Percentiles rank a stretch among this genome's conserved stretches.
Evolutionary conservation across 2,888 invertebrate genomes (phyloP).

Genomic region (Drosophila limbata): DNA sequence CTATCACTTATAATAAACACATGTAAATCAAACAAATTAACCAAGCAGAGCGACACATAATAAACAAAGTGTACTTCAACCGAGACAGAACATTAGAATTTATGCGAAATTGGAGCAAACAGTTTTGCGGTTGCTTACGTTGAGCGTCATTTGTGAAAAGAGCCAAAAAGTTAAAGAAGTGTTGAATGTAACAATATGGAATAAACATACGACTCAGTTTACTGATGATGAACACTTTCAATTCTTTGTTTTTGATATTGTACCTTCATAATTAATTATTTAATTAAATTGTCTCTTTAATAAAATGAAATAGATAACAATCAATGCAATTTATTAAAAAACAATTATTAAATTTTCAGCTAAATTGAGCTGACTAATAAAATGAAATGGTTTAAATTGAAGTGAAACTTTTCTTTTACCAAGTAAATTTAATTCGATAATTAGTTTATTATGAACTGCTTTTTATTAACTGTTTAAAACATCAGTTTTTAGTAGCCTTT

Average conservation of each 20-base stretch:
- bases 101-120: slow-evolving; percentile 1
- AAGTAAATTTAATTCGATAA: neutral
- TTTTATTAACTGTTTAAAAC: slow-evolving; percentile 15
- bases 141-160: neutral
- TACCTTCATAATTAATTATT: neutral
- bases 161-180: neutral
- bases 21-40: slow-evolving; percentile 76
- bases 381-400: too few species aligned
- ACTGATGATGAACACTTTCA: slow-evolving; percentile 14
- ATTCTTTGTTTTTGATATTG: slow-evolving; percentile 10
- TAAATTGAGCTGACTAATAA: too few species aligned
- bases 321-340: too few species aligned
- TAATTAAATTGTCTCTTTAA: too few species aligned
- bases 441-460: neutral
- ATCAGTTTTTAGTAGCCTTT: slow-evolving; percentile 29
- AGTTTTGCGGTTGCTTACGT: slow-evolving; percentile 7
- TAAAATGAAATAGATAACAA: too few species aligned
- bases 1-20: slow-evolving; percentile 37
- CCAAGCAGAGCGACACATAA: slow-evolving; percentile 60
- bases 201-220: slow-evolving; percentile 26
- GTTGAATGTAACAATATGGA: neutral
- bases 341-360: too few species aligned
- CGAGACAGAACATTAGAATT: slow-evolving; percentile 12
- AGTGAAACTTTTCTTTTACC: too few species aligned
- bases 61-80: slow-evolving; percentile 32